Evolutionary conservation across 92 coral and sea anemone species (phyloP).

Genomic region (Nematostella vectensis): DNA sequence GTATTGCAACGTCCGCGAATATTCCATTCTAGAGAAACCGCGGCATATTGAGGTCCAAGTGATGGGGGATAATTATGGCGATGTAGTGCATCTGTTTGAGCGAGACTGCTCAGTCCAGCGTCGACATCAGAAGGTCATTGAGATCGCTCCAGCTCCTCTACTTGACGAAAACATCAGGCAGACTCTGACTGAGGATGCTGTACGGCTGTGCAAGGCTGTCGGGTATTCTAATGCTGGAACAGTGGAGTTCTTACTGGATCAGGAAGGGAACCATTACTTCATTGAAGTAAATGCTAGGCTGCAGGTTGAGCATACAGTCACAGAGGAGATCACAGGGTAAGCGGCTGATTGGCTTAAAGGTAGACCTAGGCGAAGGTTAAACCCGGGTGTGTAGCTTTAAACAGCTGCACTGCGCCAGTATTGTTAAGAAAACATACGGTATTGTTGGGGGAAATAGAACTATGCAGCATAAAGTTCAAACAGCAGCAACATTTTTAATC

Average conservation of each 20-base stretch:
- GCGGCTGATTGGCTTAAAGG: too few relatives aligned
- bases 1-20: too few relatives aligned
- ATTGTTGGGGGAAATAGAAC: too few relatives aligned
- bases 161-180: constrained; percentile 63
- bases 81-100: constrained; percentile 82
- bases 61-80: constrained; percentile 79
- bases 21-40: constrained; percentile 52
- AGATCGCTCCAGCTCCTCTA: constrained; percentile 93
- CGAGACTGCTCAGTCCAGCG: constrained; percentile 96
- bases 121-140: constrained; percentile 90
- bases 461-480: too few relatives aligned
- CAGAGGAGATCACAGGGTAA: constrained; percentile 95
- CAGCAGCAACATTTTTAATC: too few relatives aligned
- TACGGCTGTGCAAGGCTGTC: constrained; percentile 65
- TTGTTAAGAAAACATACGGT: too few relatives aligned
- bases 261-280: constrained; percentile 76
- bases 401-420: too few relatives aligned
- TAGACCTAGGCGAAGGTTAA: too few relatives aligned
- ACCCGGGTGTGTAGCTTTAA: too few relatives aligned
- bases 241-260: constrained; percentile 88
- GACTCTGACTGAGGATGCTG: constrained; percentile 71
- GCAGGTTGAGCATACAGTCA: constrained; percentile 96
- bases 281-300: constrained; percentile 97
- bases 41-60: constrained; percentile 95
- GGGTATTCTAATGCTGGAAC: constrained; percentile 98